phyloP scores from a whole-genome alignment of 1,140 invertebrate species.

The Homalodisca vitripennis region DNA sequence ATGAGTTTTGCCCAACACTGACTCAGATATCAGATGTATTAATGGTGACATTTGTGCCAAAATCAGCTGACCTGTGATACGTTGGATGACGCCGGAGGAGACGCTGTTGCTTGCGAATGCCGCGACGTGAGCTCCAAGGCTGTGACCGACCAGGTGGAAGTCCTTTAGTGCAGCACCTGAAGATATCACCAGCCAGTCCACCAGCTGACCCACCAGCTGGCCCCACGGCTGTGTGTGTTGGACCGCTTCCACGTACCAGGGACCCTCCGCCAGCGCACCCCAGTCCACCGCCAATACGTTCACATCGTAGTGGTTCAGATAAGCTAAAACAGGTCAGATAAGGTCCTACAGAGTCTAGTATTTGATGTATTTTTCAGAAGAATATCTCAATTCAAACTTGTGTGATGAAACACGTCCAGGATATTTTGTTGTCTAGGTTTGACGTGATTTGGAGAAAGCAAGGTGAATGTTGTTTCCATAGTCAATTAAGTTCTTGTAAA shows the following conservation, averaged over 20 bases:
- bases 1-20: too few species aligned
- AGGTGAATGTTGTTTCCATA: too few species aligned
- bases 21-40: too few species aligned
- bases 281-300: constrained; percentile 62
- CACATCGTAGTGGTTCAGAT: constrained; percentile 44
- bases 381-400: too few species aligned
- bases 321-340: too few species aligned
- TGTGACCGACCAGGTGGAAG: constrained; percentile 72
- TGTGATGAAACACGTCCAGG: too few species aligned
- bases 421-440: too few species aligned
- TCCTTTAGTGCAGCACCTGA: not conserved
- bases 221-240: constrained; percentile 62
- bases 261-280: constrained; percentile 47
- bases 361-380: too few species aligned
- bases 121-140: constrained; percentile 77
- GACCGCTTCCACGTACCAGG: constrained; percentile 53
- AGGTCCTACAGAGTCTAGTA: too few species aligned
- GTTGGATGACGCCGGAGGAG: constrained; percentile 52
- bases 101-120: constrained; percentile 65
- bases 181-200: constrained; percentile 52
- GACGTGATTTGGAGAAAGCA: too few species aligned
- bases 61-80: constrained; percentile 55
- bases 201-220: constrained; percentile 56
- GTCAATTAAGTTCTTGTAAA: too few species aligned
- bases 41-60: too few species aligned